phyloP scores from a whole-genome alignment of 2,797 vertebrate species.

The Crenichthys baileyi region DNA sequence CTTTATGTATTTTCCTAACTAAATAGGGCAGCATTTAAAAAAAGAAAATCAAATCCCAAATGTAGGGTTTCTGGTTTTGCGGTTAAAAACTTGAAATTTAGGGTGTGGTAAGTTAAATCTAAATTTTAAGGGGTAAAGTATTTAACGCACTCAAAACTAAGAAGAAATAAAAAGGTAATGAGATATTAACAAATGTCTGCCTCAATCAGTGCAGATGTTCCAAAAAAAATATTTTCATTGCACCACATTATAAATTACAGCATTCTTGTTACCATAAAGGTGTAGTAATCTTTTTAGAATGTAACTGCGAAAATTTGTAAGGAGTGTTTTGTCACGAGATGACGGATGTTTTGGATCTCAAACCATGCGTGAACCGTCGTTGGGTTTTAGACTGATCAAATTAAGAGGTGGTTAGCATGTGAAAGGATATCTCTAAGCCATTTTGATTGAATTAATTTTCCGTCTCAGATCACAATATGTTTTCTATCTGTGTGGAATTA shows the following conservation, averaged over 20 bases:
- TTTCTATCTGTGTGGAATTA: not conserved
- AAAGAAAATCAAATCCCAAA: not conserved
- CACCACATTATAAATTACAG: not conserved
- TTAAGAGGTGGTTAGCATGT: slow-evolving; percentile 13
- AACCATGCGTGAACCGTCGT: not conserved
- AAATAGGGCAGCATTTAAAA: not conserved
- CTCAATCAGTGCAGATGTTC: not conserved
- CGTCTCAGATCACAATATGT: not conserved
- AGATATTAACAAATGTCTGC: not conserved
- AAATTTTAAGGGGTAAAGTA: too few species aligned
- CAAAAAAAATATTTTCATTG: not conserved
- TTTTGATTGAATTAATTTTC: slow-evolving; percentile 33
- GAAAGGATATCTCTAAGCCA: slow-evolving; percentile 4
- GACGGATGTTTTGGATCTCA: not conserved
- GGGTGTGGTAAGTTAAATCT: too few species aligned
- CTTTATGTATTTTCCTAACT: not conserved
- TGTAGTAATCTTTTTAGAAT: not conserved
- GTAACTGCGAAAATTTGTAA: not conserved
- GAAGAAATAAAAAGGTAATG: not conserved
- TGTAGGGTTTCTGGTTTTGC: not conserved
- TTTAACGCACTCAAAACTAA: not conserved
- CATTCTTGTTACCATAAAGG: not conserved
- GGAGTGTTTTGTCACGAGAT: not conserved
- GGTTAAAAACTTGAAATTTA: not conserved
- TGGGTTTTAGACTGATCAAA: not conserved